Percentiles rank a stretch among this genome's conserved stretches.
These are phyloP conservation scores for Odontamblyopus lacepedii DNA, from an alignment of 2,797 vertebrate species.

Conservation along the genomic window DNA sequence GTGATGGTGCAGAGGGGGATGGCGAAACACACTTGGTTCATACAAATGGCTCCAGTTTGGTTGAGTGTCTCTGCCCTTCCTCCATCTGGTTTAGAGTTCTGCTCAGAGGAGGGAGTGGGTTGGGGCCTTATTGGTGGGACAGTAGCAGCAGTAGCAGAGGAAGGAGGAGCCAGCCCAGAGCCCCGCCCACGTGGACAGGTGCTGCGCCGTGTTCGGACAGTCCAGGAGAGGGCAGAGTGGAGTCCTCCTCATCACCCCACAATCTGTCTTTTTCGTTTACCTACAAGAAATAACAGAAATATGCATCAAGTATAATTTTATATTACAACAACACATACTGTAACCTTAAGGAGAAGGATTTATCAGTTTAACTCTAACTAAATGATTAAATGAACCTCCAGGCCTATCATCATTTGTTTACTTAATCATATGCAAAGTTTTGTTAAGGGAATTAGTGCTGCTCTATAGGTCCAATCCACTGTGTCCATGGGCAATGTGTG, in stretches of 20 bases:
- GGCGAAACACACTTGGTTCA: conserved; percentile 26
- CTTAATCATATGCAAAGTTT: too few relatives aligned
- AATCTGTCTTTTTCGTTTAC: conserved; percentile 77
- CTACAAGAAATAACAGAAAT: conserved; percentile 34
- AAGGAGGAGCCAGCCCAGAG: conserved; percentile 53
- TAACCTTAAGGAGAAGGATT: background rate
- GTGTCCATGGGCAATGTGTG: too few relatives aligned
- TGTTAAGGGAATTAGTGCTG: too few relatives aligned
- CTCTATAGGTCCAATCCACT: too few relatives aligned
- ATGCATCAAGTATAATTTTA: background rate
- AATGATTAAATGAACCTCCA: too few relatives aligned
- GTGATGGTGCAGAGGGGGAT: conserved; percentile 33
- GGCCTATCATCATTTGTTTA: background rate
- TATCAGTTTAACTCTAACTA: too few relatives aligned
- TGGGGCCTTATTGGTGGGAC: conserved; percentile 44
- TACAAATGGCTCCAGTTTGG: conserved; percentile 48
- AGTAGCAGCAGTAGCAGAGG: conserved; percentile 46
- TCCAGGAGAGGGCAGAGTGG: conserved; percentile 81
- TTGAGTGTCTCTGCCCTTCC: conserved; percentile 13
- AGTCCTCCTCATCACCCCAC: conserved; percentile 74
- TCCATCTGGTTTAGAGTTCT: conserved; percentile 29
- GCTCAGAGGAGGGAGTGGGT: conserved; percentile 36
- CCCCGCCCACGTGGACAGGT: conserved; percentile 37
- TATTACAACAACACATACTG: background rate
- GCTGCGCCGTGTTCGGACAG: conserved; percentile 64